phyloP scores from a whole-genome alignment of 1,140 invertebrate species.

The Hormaphis cornu region DNA sequence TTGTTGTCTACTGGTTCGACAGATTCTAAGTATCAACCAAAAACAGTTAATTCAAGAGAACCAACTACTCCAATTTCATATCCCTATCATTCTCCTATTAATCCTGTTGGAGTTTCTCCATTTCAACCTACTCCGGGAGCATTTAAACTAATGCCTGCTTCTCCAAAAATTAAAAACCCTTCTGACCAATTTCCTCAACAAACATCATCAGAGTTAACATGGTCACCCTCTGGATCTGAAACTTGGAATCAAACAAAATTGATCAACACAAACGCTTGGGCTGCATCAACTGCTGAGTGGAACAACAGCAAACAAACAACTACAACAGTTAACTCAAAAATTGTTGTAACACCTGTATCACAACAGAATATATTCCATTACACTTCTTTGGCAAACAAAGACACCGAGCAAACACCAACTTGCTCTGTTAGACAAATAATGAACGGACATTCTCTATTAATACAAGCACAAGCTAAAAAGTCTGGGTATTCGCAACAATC shows the following conservation, averaged over 20 bases:
- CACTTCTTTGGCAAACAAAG: slow-evolving; percentile 11
- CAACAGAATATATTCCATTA: slow-evolving; percentile 27
- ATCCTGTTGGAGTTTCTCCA: slow-evolving; percentile 65
- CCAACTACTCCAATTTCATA: slow-evolving; percentile 43
- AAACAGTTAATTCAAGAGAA: slow-evolving; percentile 21
- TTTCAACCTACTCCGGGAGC: slow-evolving; percentile 76
- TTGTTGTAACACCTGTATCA: slow-evolving; percentile 20
- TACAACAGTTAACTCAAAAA: slow-evolving; percentile 25
- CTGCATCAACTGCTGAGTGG: slow-evolving; percentile 28
- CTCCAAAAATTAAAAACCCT: slow-evolving; percentile 46
- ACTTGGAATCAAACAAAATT: slow-evolving; percentile 27
- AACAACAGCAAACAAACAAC: slow-evolving; percentile 21
- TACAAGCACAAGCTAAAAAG: slow-evolving; percentile 13
- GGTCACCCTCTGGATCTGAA: slow-evolving; percentile 11
- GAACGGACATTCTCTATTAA: slow-evolving; percentile 1
- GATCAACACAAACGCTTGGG: slow-evolving; percentile 23
- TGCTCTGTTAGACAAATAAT: slow-evolving; percentile 23
- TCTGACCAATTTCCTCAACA: slow-evolving; percentile 14
- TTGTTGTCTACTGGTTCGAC: not conserved
- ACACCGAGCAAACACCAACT: slow-evolving; percentile 14
- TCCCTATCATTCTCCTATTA: slow-evolving; percentile 59
- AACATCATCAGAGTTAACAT: slow-evolving; percentile 18
- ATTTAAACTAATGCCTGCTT: slow-evolving; percentile 73
- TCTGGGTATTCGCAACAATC: slow-evolving; percentile 20
- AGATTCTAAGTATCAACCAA: slow-evolving; percentile 21